Percentiles rank a stretch among this genome's conserved stretches.
These are phyloP conservation scores for Calephelis nemesis DNA, from an alignment of 1,140 invertebrate genomes.

Conservation along the genomic window DNA sequence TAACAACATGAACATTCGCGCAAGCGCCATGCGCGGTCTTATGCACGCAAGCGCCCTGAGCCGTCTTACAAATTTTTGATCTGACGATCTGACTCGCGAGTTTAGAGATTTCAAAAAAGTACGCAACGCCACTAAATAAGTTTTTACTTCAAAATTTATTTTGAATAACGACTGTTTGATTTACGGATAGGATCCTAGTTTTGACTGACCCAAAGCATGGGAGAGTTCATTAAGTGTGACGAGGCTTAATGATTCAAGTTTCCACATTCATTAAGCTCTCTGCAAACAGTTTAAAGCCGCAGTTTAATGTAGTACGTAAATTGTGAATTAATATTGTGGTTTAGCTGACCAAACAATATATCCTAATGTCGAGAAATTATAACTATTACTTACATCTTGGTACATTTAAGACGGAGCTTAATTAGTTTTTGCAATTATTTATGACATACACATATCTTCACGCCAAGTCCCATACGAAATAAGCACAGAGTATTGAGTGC, in stretches of 20 bases:
- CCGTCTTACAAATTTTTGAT: no score
- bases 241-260: slow-evolving; percentile 67
- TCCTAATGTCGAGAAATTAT: background rate
- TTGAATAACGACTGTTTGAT: background rate
- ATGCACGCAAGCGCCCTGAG: no score
- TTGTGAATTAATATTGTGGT: slow-evolving; percentile 62
- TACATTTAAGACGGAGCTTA: no score
- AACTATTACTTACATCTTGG: background rate
- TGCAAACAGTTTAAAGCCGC: slow-evolving; percentile 58
- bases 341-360: slow-evolving; percentile 40
- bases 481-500: no score
- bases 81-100: no score
- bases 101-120: no score
- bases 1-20: no score
- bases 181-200: slow-evolving; percentile 1
- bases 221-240: slow-evolving; percentile 57
- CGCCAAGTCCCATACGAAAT: no score
- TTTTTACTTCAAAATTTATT: slow-evolving; percentile 2
- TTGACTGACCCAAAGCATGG: slow-evolving; percentile 22
- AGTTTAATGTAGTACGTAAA: slow-evolving; percentile 66
- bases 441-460: no score
- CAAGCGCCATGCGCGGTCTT: no score
- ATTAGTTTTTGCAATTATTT: no score
- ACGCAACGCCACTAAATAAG: no score
- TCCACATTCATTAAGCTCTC: slow-evolving; percentile 60